These are phyloP conservation scores for Nyctibius grandis DNA, from an alignment of 2,797 vertebrate species.

Conservation along the genomic window DNA sequence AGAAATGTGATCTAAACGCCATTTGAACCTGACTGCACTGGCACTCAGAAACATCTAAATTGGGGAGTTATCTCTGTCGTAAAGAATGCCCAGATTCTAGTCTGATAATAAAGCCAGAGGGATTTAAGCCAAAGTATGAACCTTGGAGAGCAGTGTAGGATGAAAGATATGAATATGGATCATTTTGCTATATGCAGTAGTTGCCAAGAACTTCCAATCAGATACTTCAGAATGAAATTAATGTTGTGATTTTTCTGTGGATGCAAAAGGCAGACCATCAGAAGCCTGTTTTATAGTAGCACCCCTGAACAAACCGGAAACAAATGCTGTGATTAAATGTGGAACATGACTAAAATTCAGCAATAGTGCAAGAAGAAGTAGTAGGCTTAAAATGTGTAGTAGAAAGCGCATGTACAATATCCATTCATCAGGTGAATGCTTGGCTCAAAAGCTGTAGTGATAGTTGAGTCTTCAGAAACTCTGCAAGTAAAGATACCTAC, in stretches of 20 bases:
- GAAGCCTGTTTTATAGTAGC: neutral
- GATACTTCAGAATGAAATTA: neutral
- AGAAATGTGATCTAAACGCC: neutral
- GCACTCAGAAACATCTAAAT: neutral
- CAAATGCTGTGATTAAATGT: neutral
- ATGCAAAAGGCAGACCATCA: neutral
- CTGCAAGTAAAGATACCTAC: neutral
- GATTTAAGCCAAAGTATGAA: slow-evolving; percentile 21
- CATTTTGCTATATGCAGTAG: neutral
- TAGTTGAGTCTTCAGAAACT: neutral
- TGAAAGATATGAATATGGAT: slow-evolving; percentile 20
- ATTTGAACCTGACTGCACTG: neutral
- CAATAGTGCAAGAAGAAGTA: neutral
- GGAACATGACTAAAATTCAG: neutral
- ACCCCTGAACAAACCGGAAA: neutral
- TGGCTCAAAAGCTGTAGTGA: neutral
- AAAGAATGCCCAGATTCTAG: slow-evolving; percentile 24
- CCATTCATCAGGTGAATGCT: neutral
- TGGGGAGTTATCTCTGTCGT: neutral
- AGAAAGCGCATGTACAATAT: neutral
- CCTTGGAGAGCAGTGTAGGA: neutral
- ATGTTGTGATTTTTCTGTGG: neutral
- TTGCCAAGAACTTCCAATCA: neutral
- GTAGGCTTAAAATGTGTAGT: neutral
- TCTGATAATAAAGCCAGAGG: neutral